Evolutionary conservation across 2,888 invertebrate genomes (phyloP), one percentile per base, ranked within the genome.

Genomic region (Lasioglossum figueresi): DNA sequence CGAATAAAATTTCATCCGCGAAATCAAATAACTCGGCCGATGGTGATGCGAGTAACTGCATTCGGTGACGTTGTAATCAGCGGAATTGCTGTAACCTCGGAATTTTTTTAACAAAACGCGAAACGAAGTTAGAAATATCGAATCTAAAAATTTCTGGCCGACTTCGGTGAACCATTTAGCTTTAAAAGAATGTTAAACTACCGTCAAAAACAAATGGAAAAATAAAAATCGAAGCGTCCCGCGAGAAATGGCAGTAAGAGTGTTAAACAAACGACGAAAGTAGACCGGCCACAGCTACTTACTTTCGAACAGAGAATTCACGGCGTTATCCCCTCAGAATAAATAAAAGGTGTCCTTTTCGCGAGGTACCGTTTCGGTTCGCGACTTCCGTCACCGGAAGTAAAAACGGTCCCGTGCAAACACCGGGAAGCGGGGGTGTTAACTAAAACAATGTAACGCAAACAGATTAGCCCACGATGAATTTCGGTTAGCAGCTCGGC

Each of bases 401-500:
- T 48, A 59, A 84, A 84, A 84, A 79, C 45, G 56, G 34, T 40
- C 71, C 52, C 66, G 34, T 37, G 56, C 45, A 83, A 78, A 85
- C 73, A 79, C 56, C n/a, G 56, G 8, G 23, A 31, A 63, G 45
- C 31, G n/a, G 63, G 1, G 63, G 74, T 74, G 85, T 74, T 80
- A 84, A 80, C 59, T 81, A 81, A 77, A 84, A 80, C 78, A 80
- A 84, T 85, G 72, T 80, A 80, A 72, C 77, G 80, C 85, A 85
- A 85, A 85, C 85, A 84, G 85, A 85, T 85, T 85, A 85, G 84
- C 59, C 70, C 8, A 34, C 84, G 84, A 85, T 85, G 80, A 85
- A 85, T 80, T 68, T 74, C 56, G 6, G 76, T 81, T 75, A 77
- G 71, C 37, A 43, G 74, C 63, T 31, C 31, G 63, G 19, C 45